Percentiles rank a stretch among this genome's conserved stretches.
Conservation (phyloP, 2,797 vertebrate genomes). For the Limnodromus scolopaceus region DNA sequence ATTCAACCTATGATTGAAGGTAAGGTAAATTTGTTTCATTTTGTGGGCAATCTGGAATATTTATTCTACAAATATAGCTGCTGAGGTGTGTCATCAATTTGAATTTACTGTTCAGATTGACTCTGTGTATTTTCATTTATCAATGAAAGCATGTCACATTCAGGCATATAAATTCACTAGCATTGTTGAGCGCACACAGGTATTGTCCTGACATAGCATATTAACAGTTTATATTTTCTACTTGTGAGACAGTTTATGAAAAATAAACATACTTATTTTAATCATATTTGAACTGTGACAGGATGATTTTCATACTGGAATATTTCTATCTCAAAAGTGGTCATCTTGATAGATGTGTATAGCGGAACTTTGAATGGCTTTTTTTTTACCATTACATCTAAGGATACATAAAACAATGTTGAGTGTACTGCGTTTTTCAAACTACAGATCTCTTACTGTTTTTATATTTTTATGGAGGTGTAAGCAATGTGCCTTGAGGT, state of each 20-base stretch:
- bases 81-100: neutral
- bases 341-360: neutral
- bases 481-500: neutral
- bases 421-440: neutral
- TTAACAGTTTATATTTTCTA: neutral
- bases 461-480: neutral
- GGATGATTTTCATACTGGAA: neutral
- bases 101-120: neutral
- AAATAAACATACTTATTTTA: neutral
- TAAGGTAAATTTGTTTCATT: neutral
- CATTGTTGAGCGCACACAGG: neutral
- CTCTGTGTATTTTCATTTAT: neutral
- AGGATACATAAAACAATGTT: neutral
- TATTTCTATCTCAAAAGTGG: neutral
- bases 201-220: neutral
- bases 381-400: neutral
- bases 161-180: neutral
- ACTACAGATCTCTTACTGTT: neutral
- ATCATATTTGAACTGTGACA: neutral
- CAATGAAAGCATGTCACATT: neutral
- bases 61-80: neutral
- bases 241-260: neutral
- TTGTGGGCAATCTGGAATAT: neutral
- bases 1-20: neutral
- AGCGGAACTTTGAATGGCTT: neutral